Evolutionary conservation across 2,797 vertebrate species (phyloP).

Genomic region (Strix occidentalis): DNA sequence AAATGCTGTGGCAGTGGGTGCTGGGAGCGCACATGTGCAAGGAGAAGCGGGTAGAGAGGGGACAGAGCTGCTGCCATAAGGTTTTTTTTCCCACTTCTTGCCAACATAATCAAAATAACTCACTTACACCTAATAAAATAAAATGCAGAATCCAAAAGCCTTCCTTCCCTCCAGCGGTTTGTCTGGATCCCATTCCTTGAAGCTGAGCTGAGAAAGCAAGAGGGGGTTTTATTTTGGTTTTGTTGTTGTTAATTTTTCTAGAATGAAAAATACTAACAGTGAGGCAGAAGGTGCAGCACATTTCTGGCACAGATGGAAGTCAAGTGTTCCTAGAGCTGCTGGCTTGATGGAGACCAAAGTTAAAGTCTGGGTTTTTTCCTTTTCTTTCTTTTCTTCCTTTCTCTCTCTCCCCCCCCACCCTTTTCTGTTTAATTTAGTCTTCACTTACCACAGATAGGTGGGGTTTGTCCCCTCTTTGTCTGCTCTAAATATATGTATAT

Average conservation of each 20-base stretch:
- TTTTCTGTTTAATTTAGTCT: not conserved
- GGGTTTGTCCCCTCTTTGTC: not conserved
- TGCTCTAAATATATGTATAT: not conserved
- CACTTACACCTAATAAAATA: constrained; percentile 63
- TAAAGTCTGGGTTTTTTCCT: not conserved
- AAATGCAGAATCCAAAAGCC: constrained; percentile 54
- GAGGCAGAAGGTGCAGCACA: not conserved
- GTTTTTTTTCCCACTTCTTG: constrained; percentile 11
- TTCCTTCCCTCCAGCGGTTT: constrained; percentile 33
- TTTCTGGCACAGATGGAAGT: not conserved
- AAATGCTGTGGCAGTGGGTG: not conserved
- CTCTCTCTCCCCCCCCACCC: fast-evolving
- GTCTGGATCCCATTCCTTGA: constrained; percentile 52
- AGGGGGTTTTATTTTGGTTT: not conserved
- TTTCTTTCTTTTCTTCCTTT: not conserved
- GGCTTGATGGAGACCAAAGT: not conserved
- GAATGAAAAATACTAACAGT: not conserved
- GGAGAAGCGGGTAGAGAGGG: not conserved
- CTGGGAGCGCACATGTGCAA: not conserved
- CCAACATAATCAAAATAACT: constrained; percentile 67
- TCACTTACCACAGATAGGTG: not conserved
- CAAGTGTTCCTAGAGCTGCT: not conserved
- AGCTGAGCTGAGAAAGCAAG: not conserved
- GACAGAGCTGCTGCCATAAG: constrained; percentile 12
- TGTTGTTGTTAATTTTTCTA: not conserved